A percentile compares a stretch with the other conserved stretches of the same genome.
These are phyloP conservation scores for Oscheius sp. DNA, from an alignment of 2,888 invertebrate genomes.

Conservation along the genomic window DNA sequence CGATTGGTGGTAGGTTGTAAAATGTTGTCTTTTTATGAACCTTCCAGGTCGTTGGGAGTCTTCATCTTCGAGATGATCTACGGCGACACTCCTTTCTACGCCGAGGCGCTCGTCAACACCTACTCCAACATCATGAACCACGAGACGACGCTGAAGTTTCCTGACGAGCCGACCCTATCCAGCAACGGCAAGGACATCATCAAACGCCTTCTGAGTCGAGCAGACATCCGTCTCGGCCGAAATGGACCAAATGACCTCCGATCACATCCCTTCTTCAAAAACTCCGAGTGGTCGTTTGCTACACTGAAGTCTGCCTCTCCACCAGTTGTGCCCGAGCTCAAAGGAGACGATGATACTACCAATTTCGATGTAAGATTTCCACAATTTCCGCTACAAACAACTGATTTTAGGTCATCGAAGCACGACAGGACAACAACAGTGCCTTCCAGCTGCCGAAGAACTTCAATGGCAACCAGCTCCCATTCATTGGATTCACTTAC, in stretches of 20 bases:
- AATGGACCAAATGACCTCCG: constrained; percentile 95
- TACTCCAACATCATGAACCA: constrained; percentile 99
- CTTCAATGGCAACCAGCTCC: constrained; percentile 97
- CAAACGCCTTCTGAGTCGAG: constrained; percentile 89
- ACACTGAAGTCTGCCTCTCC: constrained; percentile 88
- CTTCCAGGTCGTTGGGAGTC: constrained; percentile 87
- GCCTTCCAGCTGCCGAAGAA: constrained; percentile 95
- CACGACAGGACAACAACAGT: constrained; percentile 79
- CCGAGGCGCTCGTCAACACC: constrained; percentile 96
- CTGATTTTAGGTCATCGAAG: constrained; percentile 81
- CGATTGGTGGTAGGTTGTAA: constrained; percentile 76
- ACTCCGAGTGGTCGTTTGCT: constrained; percentile 97
- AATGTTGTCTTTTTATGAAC: neutral
- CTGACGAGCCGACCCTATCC: constrained; percentile 90
- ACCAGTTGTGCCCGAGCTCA: constrained; percentile 94
- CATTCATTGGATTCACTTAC: constrained; percentile 98
- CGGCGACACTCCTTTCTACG: constrained; percentile 95
- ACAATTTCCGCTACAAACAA: constrained; percentile 73
- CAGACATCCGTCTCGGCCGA: constrained; percentile 80
- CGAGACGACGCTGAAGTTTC: constrained; percentile 92
- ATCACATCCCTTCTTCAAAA: constrained; percentile 91
- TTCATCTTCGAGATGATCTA: constrained; percentile 98
- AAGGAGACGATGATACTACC: constrained; percentile 95
- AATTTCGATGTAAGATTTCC: constrained; percentile 84
- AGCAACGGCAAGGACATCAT: constrained; percentile 83